Evolutionary conservation across 2,113 vertebrate species (phyloP), one percentile per base, ranked within the genome.

Genomic region (Caranx melampygus): DNA sequence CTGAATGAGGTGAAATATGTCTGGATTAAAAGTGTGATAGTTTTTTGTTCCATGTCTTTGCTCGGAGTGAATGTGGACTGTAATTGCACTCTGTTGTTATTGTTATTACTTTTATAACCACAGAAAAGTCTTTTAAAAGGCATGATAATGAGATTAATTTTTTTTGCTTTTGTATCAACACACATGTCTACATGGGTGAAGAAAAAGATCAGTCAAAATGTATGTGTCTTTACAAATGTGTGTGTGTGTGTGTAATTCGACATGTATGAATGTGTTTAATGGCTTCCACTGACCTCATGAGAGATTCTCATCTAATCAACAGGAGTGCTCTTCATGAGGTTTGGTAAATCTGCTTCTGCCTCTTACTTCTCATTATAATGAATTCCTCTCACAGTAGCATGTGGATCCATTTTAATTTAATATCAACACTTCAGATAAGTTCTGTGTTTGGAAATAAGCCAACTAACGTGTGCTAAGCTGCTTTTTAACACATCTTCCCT

Each of bases 1-100:
- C 82, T 91, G 90, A 93, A 92, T 88, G 86, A 94, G 91, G 91
- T 92, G 87, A 92, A 93, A 90, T 90, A 72, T 90, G 86, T 93
- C 91, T 88, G 84, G 84, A 90, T 88, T 89, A 81, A 88, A 90
- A 79, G 73, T 75, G 72, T 83, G 82, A 89, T 88, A 63, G 79
- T 78, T 86, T 88, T 88, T 89, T 75, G 74, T 86, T 47, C 40
- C 47, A 18, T 81, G 61, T 83, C 21, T 78, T 49, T 34, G 20
- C 60, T 62, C 31, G 3, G 13, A 34, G 3, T 67, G 74, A 84
- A 72, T 31, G 8, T 52, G 3, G 16, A 79, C 58, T 42, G 71
- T 75, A 40, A 40, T 67, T 86, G 40, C 67, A 78, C 57, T 84
- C 84, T 90, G 72, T 89, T 86, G 68, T 83, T 82, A 54, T 72